Conservation (phyloP, 2,797 vertebrate genomes). For the Gymnocypris eckloni region DNA sequence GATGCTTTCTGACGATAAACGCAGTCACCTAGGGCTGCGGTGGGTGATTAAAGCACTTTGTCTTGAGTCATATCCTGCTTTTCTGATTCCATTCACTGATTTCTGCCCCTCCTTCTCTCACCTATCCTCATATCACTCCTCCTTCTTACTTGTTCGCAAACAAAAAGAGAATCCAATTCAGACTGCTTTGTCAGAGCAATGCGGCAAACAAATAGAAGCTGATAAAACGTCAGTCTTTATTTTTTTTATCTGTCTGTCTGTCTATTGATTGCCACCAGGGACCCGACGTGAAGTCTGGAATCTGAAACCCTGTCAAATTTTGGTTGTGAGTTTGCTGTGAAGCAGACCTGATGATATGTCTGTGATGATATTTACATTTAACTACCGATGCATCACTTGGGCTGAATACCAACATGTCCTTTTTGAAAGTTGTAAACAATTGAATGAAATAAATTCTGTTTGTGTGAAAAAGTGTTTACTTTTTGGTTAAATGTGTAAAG, state of each 20-base stretch:
- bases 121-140: background rate
- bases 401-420: slow-evolving; percentile 23
- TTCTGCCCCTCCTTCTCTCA: slow-evolving; percentile 55
- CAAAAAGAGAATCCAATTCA: slow-evolving; percentile 42
- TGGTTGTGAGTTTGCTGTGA: slow-evolving; percentile 20
- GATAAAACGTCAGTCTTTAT: slow-evolving; percentile 46
- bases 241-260: slow-evolving; percentile 19
- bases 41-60: slow-evolving; percentile 75
- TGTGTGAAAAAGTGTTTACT: background rate
- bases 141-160: slow-evolving; percentile 7
- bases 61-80: slow-evolving; percentile 69
- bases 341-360: slow-evolving; percentile 9
- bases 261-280: slow-evolving; percentile 33
- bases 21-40: slow-evolving; percentile 72
- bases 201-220: slow-evolving; percentile 51
- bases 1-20: slow-evolving; percentile 80
- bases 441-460: slow-evolving; percentile 39
- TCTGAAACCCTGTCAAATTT: slow-evolving; percentile 15
- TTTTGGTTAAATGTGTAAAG: slow-evolving; percentile 14
- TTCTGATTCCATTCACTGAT: slow-evolving; percentile 63
- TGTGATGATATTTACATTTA: slow-evolving; percentile 32
- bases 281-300: slow-evolving; percentile 11
- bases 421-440: slow-evolving; percentile 37
- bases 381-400: slow-evolving; percentile 34
- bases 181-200: slow-evolving; percentile 28